Percentiles rank a stretch among this genome's conserved stretches.
Conservation (phyloP, 2,888 invertebrate genomes). For the Leucoma salicis region DNA sequence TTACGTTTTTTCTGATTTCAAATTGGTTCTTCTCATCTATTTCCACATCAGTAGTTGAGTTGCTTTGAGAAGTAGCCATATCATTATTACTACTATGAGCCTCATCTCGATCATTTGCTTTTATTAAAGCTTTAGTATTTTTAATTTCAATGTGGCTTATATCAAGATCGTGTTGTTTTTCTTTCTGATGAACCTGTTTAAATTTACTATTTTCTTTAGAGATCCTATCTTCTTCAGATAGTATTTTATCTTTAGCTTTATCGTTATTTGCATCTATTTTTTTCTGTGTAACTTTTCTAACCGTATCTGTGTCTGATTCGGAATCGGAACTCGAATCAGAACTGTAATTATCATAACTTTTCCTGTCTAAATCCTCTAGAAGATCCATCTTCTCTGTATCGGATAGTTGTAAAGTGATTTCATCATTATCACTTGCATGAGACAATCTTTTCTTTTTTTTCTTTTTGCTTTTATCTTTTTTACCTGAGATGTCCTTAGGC, state of each 20-base stretch:
- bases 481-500: background rate
- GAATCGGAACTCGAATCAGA: constrained; percentile 38
- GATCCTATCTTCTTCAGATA: constrained; percentile 1
- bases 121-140: constrained; percentile 2
- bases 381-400: constrained; percentile 77
- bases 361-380: constrained; percentile 65
- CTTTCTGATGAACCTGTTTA: background rate
- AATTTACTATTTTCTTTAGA: constrained; percentile 5
- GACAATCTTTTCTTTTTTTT: constrained; percentile 46
- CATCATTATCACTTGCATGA: constrained; percentile 65
- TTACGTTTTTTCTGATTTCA: constrained; percentile 4
- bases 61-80: background rate
- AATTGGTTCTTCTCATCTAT: constrained; percentile 4
- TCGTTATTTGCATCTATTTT: background rate
- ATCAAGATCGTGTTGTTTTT: background rate
- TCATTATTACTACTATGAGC: background rate
- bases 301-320: constrained; percentile 13
- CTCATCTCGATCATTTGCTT: background rate
- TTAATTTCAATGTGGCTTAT: background rate
- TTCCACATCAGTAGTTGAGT: constrained; percentile 1
- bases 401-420: constrained; percentile 71
- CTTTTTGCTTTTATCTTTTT: constrained; percentile 61
- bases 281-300: background rate
- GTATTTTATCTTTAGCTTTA: background rate
- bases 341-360: constrained; percentile 53